These are phyloP conservation scores for Bimastos eiseni DNA, from an alignment of 2,888 invertebrate genomes.

Conservation along the genomic window DNA sequence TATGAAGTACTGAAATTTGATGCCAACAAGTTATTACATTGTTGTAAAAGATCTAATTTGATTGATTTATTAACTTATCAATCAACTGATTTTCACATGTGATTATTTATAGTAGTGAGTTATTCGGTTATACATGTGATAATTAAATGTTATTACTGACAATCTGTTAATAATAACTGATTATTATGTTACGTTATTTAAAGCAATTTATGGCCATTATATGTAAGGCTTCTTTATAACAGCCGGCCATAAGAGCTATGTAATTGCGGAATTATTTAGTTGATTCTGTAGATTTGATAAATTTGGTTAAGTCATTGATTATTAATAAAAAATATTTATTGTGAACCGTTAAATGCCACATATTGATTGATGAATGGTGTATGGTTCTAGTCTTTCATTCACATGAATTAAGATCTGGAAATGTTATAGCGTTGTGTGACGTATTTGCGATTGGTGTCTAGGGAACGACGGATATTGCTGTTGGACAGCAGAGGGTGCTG, in stretches of 20 bases:
- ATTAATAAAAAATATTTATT: too few species aligned
- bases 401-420: neutral
- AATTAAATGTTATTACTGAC: neutral
- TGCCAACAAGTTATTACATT: neutral
- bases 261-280: too few species aligned
- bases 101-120: neutral
- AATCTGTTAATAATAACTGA: neutral
- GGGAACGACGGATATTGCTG: constrained; percentile 47
- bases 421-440: neutral
- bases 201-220: neutral
- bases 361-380: too few species aligned
- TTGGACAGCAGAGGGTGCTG: constrained; percentile 72
- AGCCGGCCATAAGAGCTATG: too few species aligned
- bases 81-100: too few species aligned
- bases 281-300: too few species aligned
- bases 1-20: too few species aligned
- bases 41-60: neutral
- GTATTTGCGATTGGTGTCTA: neutral
- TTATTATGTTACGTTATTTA: neutral
- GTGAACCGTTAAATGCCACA: too few species aligned
- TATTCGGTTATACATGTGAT: neutral
- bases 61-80: too few species aligned
- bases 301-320: too few species aligned
- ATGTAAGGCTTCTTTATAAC: too few species aligned
- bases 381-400: too few species aligned